These are phyloP conservation scores for Cryptus viduatorius DNA, from an alignment of 2,888 invertebrate species.

Conservation along the genomic window DNA sequence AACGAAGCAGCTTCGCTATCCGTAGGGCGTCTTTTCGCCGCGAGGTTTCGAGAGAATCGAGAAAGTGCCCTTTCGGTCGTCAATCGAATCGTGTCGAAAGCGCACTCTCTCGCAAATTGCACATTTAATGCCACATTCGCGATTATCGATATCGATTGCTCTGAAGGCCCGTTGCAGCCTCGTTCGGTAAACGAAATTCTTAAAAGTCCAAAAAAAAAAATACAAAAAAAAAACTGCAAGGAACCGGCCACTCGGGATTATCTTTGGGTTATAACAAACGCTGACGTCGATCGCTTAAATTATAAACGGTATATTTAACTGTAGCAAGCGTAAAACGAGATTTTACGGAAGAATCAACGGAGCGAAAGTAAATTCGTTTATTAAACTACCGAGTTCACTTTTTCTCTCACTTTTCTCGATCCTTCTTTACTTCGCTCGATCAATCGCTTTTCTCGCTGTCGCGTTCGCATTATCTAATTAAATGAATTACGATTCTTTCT, in stretches of 20 bases:
- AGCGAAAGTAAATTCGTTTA: constrained; percentile 40
- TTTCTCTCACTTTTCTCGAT: constrained; percentile 31
- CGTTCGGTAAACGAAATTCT: not conserved
- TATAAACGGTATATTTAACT: constrained; percentile 4
- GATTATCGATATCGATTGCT: constrained; percentile 28
- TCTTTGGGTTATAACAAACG: constrained; percentile 62
- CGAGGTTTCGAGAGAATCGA: constrained; percentile 1
- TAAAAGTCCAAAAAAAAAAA: not conserved
- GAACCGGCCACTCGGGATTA: constrained; percentile 49
- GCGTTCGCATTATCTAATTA: constrained; percentile 37
- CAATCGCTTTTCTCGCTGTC: constrained; percentile 35
- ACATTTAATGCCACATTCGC: constrained; percentile 7
- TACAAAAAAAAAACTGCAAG: not conserved
- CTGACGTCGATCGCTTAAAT: constrained; percentile 48
- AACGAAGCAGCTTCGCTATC: constrained; percentile 56
- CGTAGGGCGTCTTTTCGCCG: constrained; percentile 46
- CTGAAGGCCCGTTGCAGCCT: constrained; percentile 1
- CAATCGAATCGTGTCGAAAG: constrained; percentile 21
- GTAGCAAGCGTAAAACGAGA: constrained; percentile 17
- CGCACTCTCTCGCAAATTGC: constrained; percentile 10
- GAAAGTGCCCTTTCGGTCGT: constrained; percentile 34
- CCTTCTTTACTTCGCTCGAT: constrained; percentile 38
- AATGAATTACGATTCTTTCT: constrained; percentile 20
- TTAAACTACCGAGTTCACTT: constrained; percentile 47
- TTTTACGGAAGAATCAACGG: not conserved